Evolutionary conservation across 2,113 vertebrate genomes (phyloP).

Genomic region (Burhinus bistriatus): DNA sequence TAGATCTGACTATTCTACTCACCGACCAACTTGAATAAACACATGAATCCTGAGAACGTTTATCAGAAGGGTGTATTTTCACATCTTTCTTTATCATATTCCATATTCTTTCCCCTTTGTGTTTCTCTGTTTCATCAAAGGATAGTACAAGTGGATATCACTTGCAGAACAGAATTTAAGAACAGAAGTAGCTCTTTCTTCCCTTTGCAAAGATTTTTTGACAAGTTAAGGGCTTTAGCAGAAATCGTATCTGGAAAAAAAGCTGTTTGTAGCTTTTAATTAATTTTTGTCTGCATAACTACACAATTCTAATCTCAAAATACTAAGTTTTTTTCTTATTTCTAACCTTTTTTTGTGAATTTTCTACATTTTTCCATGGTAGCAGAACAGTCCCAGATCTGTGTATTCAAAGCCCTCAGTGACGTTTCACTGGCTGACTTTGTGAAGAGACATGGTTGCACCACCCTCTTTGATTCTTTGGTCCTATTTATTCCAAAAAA

Average conservation of each 20-base stretch:
- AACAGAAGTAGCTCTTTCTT: neutral
- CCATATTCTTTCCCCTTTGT: neutral
- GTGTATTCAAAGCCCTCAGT: neutral
- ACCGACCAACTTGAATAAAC: neutral
- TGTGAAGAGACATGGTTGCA: neutral
- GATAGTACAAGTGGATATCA: neutral
- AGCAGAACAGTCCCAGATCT: neutral
- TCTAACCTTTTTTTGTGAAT: neutral
- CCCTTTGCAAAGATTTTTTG: neutral
- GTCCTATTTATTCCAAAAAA: neutral
- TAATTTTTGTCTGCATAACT: neutral
- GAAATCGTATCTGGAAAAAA: neutral
- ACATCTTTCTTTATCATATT: neutral
- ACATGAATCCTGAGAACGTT: neutral
- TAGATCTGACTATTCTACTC: neutral
- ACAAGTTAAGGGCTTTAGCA: neutral
- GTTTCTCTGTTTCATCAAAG: neutral
- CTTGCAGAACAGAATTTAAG: neutral
- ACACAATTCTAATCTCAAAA: neutral
- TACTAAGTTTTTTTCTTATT: neutral
- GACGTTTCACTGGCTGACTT: neutral
- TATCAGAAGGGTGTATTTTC: neutral
- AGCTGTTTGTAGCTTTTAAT: neutral
- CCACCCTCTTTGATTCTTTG: neutral
- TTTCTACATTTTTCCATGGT: neutral